Evolutionary conservation across 1,140 invertebrate genomes (phyloP), one percentile per base, ranked within the genome.

Genomic region (Colletes latitarsis): DNA sequence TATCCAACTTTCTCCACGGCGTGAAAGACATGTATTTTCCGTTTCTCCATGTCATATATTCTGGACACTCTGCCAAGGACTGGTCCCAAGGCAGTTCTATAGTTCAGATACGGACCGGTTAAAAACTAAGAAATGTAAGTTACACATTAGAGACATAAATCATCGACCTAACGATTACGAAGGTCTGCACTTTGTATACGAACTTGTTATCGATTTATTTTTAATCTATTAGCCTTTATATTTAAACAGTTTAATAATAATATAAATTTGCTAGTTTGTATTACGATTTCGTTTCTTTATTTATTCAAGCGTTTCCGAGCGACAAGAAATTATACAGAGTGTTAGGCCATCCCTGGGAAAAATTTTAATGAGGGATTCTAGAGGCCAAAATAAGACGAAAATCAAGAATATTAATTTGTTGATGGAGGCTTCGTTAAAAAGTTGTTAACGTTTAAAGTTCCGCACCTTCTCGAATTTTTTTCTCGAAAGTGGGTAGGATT

Each of bases 1-100:
- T 96, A 83, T 97, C 95, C 71, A 98, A 94, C 92, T 98, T 98
- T 66, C 94, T 96, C 98, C 98, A 99, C 0, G 97, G 97, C 6
- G 95, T 95, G 41, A 96, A 94, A 80, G 93, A 92, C 85, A 94
- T 93, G 91, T 95, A 95, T 84, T 92, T 94, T 84, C 95, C 95
- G 73, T 95, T 94, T 84, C 95, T 96, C 98, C 98, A 99, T 60
- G 95, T 94, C 21, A 93, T 92, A 92, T 96, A 99, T 89, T 98
- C 97, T 30, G 90, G 81, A 91, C 96, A 97, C 12, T 94, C 93
- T 64, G 92, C 90, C 49, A 94, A 94, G 1, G 98, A 96, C 89
- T 97, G 95, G 94, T 98, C 97, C 98, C 98, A 99, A 30, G 98
- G 98, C 77, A 99, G 92, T 94, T 99, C 98, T 98, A 93, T 55